phyloP scores from a whole-genome alignment of 2,113 vertebrate species.

The Lonchura striata region DNA sequence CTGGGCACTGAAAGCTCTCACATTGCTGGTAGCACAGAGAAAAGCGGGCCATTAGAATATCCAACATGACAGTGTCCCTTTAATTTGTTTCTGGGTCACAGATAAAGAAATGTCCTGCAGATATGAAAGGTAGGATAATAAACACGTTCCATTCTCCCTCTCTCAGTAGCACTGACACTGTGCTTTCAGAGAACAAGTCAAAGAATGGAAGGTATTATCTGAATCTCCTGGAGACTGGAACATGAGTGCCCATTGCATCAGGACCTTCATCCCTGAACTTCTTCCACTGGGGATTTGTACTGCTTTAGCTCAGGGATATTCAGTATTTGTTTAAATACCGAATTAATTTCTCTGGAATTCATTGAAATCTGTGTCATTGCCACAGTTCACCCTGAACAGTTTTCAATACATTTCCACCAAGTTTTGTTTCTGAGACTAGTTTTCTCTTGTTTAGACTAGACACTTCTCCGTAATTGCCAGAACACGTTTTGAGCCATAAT shows the following conservation, averaged over 20 bases:
- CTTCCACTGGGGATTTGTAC: neutral
- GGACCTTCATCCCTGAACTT: neutral
- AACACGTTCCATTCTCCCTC: neutral
- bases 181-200: constrained; percentile 18
- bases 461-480: neutral
- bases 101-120: constrained; percentile 11
- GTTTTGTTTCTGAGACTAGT: neutral
- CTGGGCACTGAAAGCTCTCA: neutral
- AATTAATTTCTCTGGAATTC: neutral
- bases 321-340: neutral
- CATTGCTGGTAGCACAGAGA: neutral
- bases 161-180: neutral
- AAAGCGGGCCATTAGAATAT: constrained; percentile 16
- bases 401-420: neutral
- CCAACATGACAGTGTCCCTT: constrained; percentile 17
- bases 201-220: neutral
- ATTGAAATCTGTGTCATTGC: neutral
- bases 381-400: neutral
- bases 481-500: neutral
- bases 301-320: neutral
- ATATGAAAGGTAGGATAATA: neutral
- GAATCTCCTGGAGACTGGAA: neutral
- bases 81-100: constrained; percentile 47
- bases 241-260: neutral
- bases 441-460: neutral